A percentile compares a stretch with the other conserved stretches of the same genome.
These are phyloP conservation scores for Temnothorax curvispinosus DNA, from an alignment of 1,140 invertebrate genomes.

Conservation along the genomic window DNA sequence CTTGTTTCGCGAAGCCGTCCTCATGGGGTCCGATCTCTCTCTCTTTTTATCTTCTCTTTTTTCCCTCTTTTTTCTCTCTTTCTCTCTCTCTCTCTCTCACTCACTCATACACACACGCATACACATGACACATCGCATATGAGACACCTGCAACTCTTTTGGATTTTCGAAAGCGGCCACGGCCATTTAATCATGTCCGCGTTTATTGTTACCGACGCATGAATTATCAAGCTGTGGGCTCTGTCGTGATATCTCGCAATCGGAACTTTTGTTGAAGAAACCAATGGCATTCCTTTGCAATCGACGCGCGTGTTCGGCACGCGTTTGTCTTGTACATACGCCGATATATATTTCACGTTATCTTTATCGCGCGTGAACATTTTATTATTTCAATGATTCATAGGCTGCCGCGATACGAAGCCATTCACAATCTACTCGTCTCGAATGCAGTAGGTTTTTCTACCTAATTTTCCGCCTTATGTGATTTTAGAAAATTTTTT, in stretches of 20 bases:
- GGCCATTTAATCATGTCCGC: not conserved
- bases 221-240: not conserved
- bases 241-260: not conserved
- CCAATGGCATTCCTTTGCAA: not conserved
- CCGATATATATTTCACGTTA: not conserved
- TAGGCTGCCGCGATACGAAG: not conserved
- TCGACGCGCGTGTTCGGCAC: not conserved
- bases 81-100: not conserved
- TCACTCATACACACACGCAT: not conserved
- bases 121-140: not conserved
- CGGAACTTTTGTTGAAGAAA: not conserved
- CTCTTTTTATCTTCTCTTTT: not conserved
- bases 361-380: not conserved
- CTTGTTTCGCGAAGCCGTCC: constrained; percentile 16
- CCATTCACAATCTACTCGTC: no score
- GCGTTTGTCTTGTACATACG: not conserved
- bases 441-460: not conserved
- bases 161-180: constrained; percentile 25
- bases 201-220: not conserved
- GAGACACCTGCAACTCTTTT: not conserved
- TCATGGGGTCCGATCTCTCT: constrained; percentile 1
- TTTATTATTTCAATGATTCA: not conserved
- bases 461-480: not conserved
- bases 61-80: not conserved
- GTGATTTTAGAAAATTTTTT: not conserved